Conservation (phyloP, 2,113 vertebrate species). For the Ovis aries region DNA sequence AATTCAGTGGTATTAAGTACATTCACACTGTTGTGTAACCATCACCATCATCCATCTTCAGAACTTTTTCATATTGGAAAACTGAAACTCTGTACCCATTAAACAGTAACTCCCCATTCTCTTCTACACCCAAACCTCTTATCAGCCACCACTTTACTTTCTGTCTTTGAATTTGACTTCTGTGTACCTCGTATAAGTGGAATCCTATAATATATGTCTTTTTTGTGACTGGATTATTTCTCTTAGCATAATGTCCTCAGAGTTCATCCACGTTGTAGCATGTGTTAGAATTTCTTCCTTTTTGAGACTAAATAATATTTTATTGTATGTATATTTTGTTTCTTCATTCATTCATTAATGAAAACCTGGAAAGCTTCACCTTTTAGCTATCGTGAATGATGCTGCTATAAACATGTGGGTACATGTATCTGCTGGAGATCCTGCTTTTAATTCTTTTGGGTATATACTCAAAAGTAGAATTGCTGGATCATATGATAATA, state of each 20-base stretch:
- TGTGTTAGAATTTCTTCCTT: not conserved
- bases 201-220: not conserved
- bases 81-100: not conserved
- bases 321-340: not conserved
- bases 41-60: not conserved
- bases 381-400: not conserved
- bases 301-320: not conserved
- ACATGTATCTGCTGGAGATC: not conserved
- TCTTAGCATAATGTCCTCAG: not conserved
- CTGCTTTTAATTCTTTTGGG: not conserved
- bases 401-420: not conserved
- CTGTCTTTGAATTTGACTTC: not conserved
- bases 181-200: not conserved
- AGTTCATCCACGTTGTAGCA: not conserved
- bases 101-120: not conserved
- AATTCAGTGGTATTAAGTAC: not conserved
- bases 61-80: not conserved
- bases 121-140: not conserved
- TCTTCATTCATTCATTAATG: not conserved
- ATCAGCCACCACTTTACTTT: not conserved
- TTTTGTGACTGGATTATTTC: not conserved
- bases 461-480: not conserved
- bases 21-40: not conserved
- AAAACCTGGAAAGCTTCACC: not conserved
- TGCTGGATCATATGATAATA: not conserved